A percentile compares a stretch with the other conserved stretches of the same genome.
These are phyloP conservation scores for Lasioglossum leucozonium DNA, from an alignment of 2,888 invertebrate genomes.

Conservation along the genomic window DNA sequence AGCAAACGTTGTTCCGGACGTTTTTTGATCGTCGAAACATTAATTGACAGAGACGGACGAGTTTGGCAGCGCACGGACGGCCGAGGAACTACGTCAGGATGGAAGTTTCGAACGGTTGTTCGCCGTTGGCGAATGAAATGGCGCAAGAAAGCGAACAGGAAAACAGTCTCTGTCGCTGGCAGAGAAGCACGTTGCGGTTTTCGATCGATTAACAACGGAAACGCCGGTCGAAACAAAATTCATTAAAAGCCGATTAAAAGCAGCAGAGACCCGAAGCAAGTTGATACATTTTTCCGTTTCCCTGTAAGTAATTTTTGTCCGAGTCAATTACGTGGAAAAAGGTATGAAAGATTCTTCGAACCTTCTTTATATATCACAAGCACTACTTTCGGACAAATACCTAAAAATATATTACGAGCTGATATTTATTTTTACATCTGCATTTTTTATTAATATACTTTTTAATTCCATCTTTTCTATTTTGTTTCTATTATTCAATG, in stretches of 20 bases:
- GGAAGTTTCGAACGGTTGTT: neutral
- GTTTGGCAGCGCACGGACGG: neutral
- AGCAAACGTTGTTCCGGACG: neutral
- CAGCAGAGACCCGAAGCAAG: neutral
- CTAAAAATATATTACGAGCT: too few species aligned
- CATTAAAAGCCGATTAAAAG: constrained; percentile 5
- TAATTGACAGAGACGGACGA: neutral
- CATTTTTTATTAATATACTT: too few species aligned
- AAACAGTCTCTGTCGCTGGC: neutral
- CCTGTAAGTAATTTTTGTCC: too few species aligned
- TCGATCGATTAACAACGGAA: constrained; percentile 1
- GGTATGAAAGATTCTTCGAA: neutral
- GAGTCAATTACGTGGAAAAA: neutral
- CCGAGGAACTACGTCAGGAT: neutral
- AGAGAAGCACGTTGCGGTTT: neutral
- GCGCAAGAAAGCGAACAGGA: constrained; percentile 20
- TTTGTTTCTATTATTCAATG: too few species aligned
- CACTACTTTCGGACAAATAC: neutral
- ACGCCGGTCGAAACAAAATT: neutral
- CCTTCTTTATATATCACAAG: neutral
- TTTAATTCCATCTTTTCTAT: too few species aligned
- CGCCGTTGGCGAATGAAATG: constrained; percentile 60
- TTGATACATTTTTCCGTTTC: neutral
- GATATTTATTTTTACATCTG: too few species aligned
- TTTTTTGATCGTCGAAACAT: constrained; percentile 3